These are phyloP conservation scores for Alethe castanea DNA, from an alignment of 2,113 vertebrate species.

Conservation along the genomic window DNA sequence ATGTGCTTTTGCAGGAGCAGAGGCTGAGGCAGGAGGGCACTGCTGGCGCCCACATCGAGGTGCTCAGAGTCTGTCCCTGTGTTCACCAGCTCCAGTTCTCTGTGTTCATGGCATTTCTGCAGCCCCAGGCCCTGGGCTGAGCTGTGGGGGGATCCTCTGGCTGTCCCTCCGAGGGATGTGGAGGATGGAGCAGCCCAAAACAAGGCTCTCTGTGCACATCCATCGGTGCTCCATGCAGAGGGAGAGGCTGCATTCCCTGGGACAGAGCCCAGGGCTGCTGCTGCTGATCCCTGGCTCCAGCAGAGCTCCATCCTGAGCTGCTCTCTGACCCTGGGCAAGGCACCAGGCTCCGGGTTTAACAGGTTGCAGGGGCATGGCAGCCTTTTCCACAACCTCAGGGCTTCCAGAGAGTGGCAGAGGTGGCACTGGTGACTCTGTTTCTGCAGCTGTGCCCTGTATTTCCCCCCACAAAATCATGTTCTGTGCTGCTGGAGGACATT, in stretches of 20 bases:
- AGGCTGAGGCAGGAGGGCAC: not conserved
- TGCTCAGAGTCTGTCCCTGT: not conserved
- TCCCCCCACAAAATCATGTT: not conserved
- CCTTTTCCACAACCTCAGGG: not conserved
- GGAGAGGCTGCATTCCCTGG: fast-evolving
- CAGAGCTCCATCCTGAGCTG: not conserved
- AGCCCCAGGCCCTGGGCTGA: not conserved
- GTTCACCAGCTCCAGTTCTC: not conserved
- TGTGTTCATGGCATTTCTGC: fast-evolving
- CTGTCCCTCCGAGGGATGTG: fast-evolving
- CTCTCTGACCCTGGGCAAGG: not conserved
- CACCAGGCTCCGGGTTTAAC: not conserved
- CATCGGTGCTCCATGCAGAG: fast-evolving
- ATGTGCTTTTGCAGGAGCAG: not conserved
- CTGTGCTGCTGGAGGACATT: not conserved
- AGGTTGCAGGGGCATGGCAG: not conserved
- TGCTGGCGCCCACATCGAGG: not conserved
- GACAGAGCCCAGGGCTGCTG: not conserved
- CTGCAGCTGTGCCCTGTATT: not conserved
- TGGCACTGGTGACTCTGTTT: fast-evolving
- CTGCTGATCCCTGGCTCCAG: not conserved
- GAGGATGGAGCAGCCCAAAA: not conserved
- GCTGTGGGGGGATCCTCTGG: not conserved
- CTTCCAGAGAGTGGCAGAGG: not conserved
- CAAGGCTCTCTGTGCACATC: fast-evolving